Conservation (phyloP, 2,888 invertebrate genomes). For the Mythimna pallens region DNA sequence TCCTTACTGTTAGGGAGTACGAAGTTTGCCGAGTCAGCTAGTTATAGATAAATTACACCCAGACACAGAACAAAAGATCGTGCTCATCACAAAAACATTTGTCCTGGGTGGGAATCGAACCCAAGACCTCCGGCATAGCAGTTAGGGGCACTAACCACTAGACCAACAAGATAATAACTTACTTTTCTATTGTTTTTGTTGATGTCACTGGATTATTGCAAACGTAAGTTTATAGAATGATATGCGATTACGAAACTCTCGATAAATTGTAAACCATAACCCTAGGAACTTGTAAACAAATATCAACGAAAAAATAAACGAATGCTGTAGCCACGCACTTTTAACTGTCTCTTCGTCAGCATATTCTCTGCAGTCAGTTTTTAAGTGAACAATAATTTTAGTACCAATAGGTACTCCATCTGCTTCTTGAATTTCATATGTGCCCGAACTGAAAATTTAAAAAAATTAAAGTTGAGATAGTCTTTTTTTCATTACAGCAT, state of each 20-base stretch:
- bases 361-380: conserved; percentile 96
- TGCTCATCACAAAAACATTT: too few species aligned
- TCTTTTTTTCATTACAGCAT: neutral
- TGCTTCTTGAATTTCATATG: conserved; percentile 96
- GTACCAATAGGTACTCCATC: conserved; percentile 97
- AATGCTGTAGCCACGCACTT: conserved; percentile 81
- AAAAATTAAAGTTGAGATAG: neutral
- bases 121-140: too few species aligned
- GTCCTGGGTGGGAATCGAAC: too few species aligned
- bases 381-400: conserved; percentile 97
- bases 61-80: too few species aligned
- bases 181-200: neutral
- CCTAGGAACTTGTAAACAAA: neutral
- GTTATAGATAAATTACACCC: too few species aligned
- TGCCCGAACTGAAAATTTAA: conserved; percentile 92
- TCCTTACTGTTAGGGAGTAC: too few species aligned
- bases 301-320: neutral
- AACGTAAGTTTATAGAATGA: neutral
- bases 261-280: neutral
- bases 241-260: neutral
- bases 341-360: conserved; percentile 96
- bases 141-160: too few species aligned
- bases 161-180: too few species aligned
- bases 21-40: too few species aligned
- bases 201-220: neutral